Evolutionary conservation across 2,113 vertebrate genomes (phyloP).

Genomic region (Toxostoma redivivum): DNA sequence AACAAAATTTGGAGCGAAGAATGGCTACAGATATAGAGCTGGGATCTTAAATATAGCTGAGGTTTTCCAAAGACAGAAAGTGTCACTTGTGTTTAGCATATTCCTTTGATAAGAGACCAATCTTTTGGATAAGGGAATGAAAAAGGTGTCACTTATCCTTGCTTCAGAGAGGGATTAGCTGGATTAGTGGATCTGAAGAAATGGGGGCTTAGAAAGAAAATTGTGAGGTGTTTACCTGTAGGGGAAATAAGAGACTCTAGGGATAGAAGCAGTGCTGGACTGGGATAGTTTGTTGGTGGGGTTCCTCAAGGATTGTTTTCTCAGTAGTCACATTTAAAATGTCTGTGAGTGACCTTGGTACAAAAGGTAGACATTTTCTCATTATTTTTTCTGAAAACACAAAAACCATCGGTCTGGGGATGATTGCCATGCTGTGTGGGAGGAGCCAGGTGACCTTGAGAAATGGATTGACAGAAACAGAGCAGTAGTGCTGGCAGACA

Average conservation of each 20-base stretch:
- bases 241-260: not conserved
- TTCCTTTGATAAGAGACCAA: not conserved
- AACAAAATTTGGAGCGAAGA: not conserved
- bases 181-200: not conserved
- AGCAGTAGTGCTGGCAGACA: not conserved
- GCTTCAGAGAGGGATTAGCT: slow-evolving; percentile 33
- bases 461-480: fast-evolving
- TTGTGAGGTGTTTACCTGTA: not conserved
- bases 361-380: not conserved
- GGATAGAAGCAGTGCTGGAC: not conserved
- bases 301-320: not conserved
- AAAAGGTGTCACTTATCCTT: not conserved
- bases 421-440: fast-evolving
- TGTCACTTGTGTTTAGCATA: slow-evolving; percentile 10
- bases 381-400: not conserved
- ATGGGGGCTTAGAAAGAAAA: not conserved
- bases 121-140: not conserved
- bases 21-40: not conserved
- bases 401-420: fast-evolving
- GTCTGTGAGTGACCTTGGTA: not conserved
- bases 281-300: not conserved
- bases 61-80: not conserved
- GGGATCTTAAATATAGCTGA: not conserved
- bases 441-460: not conserved
- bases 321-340: not conserved